phyloP scores from a whole-genome alignment of 2,888 invertebrate genomes.

The Villa cingulata region DNA sequence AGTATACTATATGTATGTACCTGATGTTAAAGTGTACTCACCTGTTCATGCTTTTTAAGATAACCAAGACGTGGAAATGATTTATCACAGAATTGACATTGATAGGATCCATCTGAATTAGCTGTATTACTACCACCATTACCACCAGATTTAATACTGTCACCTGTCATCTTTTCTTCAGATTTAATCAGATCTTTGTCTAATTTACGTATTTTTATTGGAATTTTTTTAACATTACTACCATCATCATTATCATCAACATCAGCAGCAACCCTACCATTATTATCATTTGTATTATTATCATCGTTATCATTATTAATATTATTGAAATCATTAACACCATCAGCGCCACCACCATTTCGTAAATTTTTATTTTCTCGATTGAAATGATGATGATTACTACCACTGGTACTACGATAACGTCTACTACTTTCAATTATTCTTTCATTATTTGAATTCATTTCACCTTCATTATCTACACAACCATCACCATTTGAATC shows the following conservation, averaged over 20 bases:
- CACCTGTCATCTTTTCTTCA: slow-evolving; percentile 35
- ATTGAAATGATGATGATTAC: too few relatives aligned
- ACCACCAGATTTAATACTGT: slow-evolving; percentile 25
- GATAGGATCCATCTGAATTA: slow-evolving; percentile 58
- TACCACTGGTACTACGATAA: background rate
- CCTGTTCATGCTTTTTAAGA: slow-evolving; percentile 87
- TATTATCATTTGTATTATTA: slow-evolving; percentile 8
- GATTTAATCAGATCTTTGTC: slow-evolving; percentile 53
- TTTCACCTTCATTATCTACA: slow-evolving; percentile 13
- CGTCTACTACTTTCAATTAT: slow-evolving; percentile 2
- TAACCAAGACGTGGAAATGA: slow-evolving; percentile 77
- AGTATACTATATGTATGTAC: too few relatives aligned
- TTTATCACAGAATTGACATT: slow-evolving; percentile 84
- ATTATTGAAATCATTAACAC: too few relatives aligned
- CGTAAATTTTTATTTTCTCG: too few relatives aligned
- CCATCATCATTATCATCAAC: slow-evolving; percentile 15
- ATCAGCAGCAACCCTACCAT: slow-evolving; percentile 13
- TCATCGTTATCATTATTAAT: background rate
- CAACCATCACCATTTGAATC: slow-evolving; percentile 11
- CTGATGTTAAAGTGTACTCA: slow-evolving; percentile 30
- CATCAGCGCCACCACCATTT: slow-evolving; percentile 9
- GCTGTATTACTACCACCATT: slow-evolving; percentile 10
- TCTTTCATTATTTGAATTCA: slow-evolving; percentile 3
- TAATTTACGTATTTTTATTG: slow-evolving; percentile 35
- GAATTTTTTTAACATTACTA: slow-evolving; percentile 9